phyloP scores from a whole-genome alignment of 2,888 invertebrate species.

The Limnephilus rhombicus region DNA sequence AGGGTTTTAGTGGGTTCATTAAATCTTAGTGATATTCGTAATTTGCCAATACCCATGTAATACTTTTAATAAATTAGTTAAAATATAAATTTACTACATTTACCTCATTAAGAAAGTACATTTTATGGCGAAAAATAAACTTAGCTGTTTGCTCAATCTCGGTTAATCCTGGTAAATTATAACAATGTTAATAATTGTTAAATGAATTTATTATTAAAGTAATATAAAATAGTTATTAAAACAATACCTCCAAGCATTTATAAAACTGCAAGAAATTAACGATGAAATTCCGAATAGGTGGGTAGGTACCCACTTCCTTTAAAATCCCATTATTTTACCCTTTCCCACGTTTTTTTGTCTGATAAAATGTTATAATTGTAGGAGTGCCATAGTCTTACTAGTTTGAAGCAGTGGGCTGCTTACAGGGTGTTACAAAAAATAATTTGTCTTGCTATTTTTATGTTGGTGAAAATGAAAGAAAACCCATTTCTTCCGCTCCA shows the following conservation, averaged over 20 bases:
- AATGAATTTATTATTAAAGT: too few species aligned
- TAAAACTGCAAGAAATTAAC: too few species aligned
- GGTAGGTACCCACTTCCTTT: not conserved
- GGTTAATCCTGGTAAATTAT: too few species aligned
- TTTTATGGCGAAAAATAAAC: too few species aligned
- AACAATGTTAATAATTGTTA: too few species aligned
- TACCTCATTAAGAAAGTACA: not conserved
- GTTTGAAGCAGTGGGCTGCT: not conserved
- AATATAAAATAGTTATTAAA: too few species aligned
- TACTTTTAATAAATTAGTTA: not conserved
- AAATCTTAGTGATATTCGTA: not conserved
- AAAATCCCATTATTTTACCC: not conserved
- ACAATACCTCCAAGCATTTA: too few species aligned
- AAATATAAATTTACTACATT: not conserved
- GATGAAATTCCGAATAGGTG: too few species aligned
- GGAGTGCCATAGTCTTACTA: not conserved
- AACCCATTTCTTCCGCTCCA: not conserved
- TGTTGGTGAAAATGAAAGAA: not conserved
- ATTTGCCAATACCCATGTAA: not conserved
- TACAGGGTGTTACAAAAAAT: not conserved
- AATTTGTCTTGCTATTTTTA: not conserved
- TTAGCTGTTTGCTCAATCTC: too few species aligned
- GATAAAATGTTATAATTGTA: not conserved
- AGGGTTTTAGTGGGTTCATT: not conserved
- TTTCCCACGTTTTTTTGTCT: not conserved